Conservation (phyloP, 1,140 invertebrate species). For the Trichonephila clavipes region DNA sequence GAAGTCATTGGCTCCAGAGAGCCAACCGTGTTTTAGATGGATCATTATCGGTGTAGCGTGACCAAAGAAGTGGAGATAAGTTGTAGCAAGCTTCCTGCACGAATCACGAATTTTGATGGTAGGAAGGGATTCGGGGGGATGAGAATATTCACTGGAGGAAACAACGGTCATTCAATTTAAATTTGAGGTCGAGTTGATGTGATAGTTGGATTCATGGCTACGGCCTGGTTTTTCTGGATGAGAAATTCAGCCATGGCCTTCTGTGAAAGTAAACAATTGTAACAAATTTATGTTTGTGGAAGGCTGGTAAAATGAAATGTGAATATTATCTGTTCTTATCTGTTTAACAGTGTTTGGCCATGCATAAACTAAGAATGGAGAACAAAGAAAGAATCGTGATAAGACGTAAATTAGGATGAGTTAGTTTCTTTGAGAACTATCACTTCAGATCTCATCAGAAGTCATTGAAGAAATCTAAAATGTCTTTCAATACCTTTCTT, state of each 20-base stretch:
- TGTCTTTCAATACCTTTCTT: no score
- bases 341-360: no score
- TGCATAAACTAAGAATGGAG: no score
- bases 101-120: slow-evolving; percentile 57
- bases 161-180: slow-evolving; percentile 59
- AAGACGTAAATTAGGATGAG: no score
- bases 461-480: no score
- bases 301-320: no score
- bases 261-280: no score
- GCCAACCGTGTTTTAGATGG: slow-evolving; percentile 68
- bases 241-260: not conserved
- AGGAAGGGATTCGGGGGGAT: not conserved
- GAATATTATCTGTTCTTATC: no score
- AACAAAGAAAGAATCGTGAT: no score
- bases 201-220: slow-evolving; percentile 25
- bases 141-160: slow-evolving; percentile 2
- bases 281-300: no score
- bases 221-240: slow-evolving; percentile 12
- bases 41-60: slow-evolving; percentile 73
- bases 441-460: no score
- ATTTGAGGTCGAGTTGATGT: slow-evolving; percentile 58
- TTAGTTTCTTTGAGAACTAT: no score
- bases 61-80: slow-evolving; percentile 69
- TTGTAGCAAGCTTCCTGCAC: slow-evolving; percentile 66
- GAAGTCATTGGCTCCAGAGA: slow-evolving; percentile 67